A percentile compares a stretch with the other conserved stretches of the same genome.
Evolutionary conservation across 1,140 invertebrate species (phyloP).

Genomic region (Apis dorsata): DNA sequence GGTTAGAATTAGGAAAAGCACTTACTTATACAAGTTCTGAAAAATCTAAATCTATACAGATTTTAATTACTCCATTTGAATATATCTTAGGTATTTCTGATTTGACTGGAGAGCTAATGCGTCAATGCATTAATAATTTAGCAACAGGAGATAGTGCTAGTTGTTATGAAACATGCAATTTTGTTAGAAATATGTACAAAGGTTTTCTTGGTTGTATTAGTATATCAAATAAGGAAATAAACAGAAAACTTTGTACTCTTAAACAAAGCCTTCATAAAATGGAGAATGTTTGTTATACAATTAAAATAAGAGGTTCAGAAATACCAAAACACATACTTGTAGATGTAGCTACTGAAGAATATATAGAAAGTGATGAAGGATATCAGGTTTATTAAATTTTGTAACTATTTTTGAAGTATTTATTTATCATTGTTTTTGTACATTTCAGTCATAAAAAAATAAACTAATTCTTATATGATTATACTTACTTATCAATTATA

Average conservation of each 20-base stretch:
- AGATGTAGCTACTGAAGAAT: slow-evolving; percentile 79
- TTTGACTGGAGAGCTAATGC: slow-evolving; percentile 94
- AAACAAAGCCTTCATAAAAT: slow-evolving; percentile 89
- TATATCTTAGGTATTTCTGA: slow-evolving; percentile 93
- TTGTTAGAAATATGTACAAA: slow-evolving; percentile 87
- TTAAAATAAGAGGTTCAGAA: slow-evolving; percentile 90
- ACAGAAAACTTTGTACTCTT: slow-evolving; percentile 86
- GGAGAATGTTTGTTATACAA: slow-evolving; percentile 91
- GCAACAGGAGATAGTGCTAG: slow-evolving; percentile 88
- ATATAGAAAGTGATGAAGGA: slow-evolving; percentile 79
- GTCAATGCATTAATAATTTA: slow-evolving; percentile 91
- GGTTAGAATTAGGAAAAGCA: slow-evolving; percentile 78
- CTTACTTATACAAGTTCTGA: slow-evolving; percentile 72
- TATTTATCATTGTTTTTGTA: background rate
- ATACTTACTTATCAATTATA: background rate
- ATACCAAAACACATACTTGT: slow-evolving; percentile 86
- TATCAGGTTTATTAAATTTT: slow-evolving; percentile 70
- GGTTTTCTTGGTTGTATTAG: slow-evolving; percentile 83
- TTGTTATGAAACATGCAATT: slow-evolving; percentile 87
- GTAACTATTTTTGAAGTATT: background rate
- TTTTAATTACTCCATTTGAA: slow-evolving; percentile 83
- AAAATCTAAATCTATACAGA: slow-evolving; percentile 51
- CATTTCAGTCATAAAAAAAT: background rate
- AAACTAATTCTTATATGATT: background rate
- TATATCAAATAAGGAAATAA: slow-evolving; percentile 83